These are phyloP conservation scores for Oriolus oriolus DNA, from an alignment of 2,113 vertebrate genomes.

Conservation along the genomic window DNA sequence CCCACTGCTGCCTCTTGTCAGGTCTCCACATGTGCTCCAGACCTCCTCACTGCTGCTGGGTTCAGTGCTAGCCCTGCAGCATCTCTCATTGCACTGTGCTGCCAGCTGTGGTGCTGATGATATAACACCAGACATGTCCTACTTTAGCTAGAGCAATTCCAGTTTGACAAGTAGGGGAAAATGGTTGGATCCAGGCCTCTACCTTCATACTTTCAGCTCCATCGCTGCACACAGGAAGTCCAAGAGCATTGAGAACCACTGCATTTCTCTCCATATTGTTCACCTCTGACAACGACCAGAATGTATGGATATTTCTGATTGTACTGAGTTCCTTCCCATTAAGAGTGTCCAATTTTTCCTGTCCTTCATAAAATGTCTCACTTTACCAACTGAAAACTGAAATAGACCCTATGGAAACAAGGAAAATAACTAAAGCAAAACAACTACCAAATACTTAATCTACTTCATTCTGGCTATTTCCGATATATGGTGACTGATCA, in stretches of 20 bases:
- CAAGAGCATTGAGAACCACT: background rate
- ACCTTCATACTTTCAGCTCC: background rate
- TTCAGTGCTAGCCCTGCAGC: background rate
- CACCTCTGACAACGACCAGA: background rate
- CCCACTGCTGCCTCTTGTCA: background rate
- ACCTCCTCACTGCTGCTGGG: background rate
- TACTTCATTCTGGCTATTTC: background rate
- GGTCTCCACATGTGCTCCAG: background rate
- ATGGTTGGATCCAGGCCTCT: background rate
- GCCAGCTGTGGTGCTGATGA: background rate
- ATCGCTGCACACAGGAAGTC: background rate
- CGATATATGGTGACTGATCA: background rate
- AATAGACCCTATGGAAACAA: background rate
- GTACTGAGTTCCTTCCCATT: background rate
- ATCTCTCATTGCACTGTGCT: accelerated
- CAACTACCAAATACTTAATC: background rate
- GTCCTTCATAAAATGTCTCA: background rate
- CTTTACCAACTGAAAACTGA: background rate
- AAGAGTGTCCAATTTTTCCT: background rate
- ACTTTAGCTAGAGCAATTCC: background rate
- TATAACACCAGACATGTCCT: background rate
- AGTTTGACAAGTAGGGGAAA: background rate
- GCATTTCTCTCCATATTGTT: background rate
- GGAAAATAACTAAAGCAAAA: background rate
- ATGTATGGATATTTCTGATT: background rate